Conservation (phyloP, 2,113 vertebrate species). For the Macheiramphus alcinus region DNA sequence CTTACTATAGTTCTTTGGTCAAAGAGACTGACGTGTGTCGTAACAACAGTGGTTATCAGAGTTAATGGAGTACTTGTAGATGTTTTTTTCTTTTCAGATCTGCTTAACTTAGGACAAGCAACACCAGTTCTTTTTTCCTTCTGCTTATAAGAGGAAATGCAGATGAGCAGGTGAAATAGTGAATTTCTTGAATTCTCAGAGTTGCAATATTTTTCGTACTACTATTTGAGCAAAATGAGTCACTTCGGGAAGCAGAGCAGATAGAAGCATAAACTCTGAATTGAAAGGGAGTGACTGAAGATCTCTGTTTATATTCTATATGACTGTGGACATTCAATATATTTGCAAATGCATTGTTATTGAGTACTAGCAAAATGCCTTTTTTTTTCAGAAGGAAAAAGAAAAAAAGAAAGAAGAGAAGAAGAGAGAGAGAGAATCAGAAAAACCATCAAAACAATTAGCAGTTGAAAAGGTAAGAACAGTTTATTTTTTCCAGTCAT, state of each 20-base stretch:
- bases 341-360: background rate
- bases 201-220: background rate
- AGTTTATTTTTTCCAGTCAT: background rate
- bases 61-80: background rate
- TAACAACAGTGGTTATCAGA: background rate
- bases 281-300: background rate
- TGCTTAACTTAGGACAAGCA: background rate
- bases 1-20: background rate
- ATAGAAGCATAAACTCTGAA: background rate
- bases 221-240: background rate
- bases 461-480: conserved; percentile 75
- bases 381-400: conserved; percentile 81
- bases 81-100: background rate
- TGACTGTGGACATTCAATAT: background rate
- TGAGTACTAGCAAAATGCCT: background rate
- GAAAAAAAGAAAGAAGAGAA: conserved; percentile 88
- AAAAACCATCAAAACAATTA: conserved; percentile 76
- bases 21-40: background rate
- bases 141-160: background rate
- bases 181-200: background rate
- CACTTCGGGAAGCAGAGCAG: background rate
- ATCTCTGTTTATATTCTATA: background rate
- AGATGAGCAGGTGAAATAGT: background rate
- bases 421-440: conserved; percentile 84
- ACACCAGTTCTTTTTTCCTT: background rate